Percentiles rank a stretch among this genome's conserved stretches.
These are phyloP conservation scores for Tholera decimalis DNA, from an alignment of 2,888 invertebrate genomes.

Conservation along the genomic window DNA sequence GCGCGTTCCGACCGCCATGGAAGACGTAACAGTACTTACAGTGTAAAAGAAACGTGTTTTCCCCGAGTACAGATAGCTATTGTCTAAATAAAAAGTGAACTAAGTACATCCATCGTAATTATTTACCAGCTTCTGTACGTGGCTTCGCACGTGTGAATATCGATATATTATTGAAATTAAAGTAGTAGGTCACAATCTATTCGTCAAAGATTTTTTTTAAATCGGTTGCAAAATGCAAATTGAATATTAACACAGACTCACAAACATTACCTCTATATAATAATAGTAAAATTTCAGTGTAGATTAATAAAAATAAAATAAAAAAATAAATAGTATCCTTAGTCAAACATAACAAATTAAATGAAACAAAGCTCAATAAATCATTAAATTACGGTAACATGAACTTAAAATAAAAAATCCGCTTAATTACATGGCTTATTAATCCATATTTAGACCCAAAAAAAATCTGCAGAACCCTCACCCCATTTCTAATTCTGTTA, in stretches of 20 bases:
- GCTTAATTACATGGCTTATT: conserved; percentile 8
- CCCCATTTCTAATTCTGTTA: conserved; percentile 6
- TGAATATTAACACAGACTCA: too few species aligned
- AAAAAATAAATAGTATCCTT: background rate
- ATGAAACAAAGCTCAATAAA: conserved; percentile 15
- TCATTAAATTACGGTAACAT: background rate
- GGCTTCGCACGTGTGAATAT: too few species aligned
- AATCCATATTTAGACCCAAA: background rate
- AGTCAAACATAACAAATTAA: background rate
- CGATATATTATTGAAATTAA: too few species aligned
- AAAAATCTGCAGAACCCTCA: background rate
- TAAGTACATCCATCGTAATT: background rate
- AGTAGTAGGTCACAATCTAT: too few species aligned
- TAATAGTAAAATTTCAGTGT: too few species aligned
- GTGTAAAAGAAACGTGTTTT: background rate
- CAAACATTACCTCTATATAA: too few species aligned
- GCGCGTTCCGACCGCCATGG: too few species aligned
- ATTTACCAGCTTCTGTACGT: background rate
- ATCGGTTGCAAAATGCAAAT: too few species aligned
- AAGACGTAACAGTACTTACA: too few species aligned
- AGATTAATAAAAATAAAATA: too few species aligned
- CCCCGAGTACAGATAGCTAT: background rate
- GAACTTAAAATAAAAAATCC: background rate
- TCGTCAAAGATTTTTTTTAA: too few species aligned
- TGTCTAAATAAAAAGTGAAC: background rate